phyloP scores from a whole-genome alignment of 2,113 vertebrate species.

The Poecile atricapillus region DNA sequence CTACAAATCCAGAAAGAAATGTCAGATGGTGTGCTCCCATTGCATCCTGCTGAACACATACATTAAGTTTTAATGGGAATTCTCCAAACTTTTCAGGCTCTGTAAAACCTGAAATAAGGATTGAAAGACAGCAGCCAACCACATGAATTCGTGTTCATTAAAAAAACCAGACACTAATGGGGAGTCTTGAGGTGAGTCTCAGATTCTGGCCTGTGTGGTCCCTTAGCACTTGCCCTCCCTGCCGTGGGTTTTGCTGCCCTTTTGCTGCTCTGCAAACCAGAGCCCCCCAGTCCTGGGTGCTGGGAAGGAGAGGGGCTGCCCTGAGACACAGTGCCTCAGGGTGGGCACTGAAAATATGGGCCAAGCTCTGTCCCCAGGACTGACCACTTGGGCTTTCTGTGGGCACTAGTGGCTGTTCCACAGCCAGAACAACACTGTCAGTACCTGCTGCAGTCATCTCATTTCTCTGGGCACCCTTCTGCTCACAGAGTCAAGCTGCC shows the following conservation, averaged over 20 bases:
- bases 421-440: rapidly evolving
- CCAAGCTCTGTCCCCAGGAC: neutral
- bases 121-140: neutral
- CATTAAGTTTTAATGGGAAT: neutral
- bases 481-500: neutral
- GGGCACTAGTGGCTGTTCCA: rapidly evolving
- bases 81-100: neutral
- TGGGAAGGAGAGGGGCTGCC: neutral
- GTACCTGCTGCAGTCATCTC: rapidly evolving
- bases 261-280: neutral
- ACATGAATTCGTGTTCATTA: rapidly evolving
- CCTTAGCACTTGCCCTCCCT: neutral
- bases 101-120: neutral
- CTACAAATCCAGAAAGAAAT: neutral
- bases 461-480: neutral
- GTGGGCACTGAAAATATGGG: rapidly evolving
- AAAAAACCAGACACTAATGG: neutral
- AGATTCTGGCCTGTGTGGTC: neutral
- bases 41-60: neutral
- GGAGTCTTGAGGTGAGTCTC: neutral
- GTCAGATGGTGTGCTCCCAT: neutral
- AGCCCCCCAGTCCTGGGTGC: neutral
- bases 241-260: neutral
- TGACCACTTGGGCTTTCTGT: neutral
- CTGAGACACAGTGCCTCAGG: too few species aligned